Evolutionary conservation across 2,797 vertebrate genomes (phyloP), one percentile per base, ranked within the genome.

Genomic region (Denticeps clupeoides): DNA sequence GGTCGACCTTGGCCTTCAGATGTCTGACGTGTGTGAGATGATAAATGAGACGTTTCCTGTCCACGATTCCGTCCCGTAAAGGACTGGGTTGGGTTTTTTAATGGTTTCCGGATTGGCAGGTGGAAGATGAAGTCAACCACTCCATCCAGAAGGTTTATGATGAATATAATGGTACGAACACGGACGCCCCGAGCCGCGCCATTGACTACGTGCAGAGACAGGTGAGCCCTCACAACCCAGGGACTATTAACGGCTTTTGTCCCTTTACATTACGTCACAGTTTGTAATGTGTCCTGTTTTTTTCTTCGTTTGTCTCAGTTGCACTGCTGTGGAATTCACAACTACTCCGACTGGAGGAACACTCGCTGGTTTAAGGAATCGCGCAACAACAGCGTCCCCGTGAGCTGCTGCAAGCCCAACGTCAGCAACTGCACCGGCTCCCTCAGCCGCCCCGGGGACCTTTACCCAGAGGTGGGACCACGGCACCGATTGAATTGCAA

Each of bases 141-240:
- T 93, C 91, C 60, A 98, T 98, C 65, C 83, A 65, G 65, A 95
- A 91, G 66, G 92, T 98, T 1, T 98, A 97, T 63, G 84, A 93
- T 22, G 74, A 90, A 33, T 98, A 98, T 76, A 97, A 91, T 1
- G 91, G 92, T 42, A 90, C 89, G 42, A 91, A 88, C 62, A 83
- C 85, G 1, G 93, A 98, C 11, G 93, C 93, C 37, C 89, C 92
- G 5, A 97, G 92, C 61, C 89, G 93, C 2, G 93, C 93, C 19
- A 98, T 97, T 56, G 94, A 97, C 70, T 98, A 97, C 43, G 90
- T 97, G 58, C 94, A 98, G 77, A 89, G 84, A 60, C 94, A 98
- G 89, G 93, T 96, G 68, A 82, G 84, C 47, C n/a, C n/a, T n/a
- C n/a, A n/a, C n/a, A n/a, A n/a, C n/a, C n/a, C n/a, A n/a, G n/a